Conservation (phyloP, 2,113 vertebrate genomes). For the Rhegmatorhina hoffmannsi region DNA sequence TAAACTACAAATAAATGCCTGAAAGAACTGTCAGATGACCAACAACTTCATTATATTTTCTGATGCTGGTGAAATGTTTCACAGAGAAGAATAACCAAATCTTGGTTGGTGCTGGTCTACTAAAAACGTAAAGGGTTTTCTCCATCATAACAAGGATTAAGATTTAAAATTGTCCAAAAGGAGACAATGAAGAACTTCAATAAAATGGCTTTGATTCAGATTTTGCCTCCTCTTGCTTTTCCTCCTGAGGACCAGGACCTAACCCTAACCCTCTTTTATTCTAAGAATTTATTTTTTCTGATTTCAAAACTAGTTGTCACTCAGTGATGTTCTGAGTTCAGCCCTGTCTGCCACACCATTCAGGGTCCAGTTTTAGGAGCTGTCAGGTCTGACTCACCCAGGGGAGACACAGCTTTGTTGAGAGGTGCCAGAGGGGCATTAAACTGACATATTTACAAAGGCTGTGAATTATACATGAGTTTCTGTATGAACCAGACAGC, state of each 20-base stretch:
- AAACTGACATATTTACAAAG: constrained; percentile 34
- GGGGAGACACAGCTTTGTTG: neutral
- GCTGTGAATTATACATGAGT: constrained; percentile 38
- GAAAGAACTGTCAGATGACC: neutral
- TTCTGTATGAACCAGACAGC: constrained; percentile 9
- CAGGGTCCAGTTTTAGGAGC: neutral
- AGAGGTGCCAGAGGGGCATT: neutral
- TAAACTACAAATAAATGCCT: neutral
- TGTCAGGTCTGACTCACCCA: constrained; percentile 1
- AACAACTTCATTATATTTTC: neutral
- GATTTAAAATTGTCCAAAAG: neutral
- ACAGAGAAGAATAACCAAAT: neutral
- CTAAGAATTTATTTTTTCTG: neutral
- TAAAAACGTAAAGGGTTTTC: neutral
- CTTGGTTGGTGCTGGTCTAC: neutral
- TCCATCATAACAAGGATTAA: neutral
- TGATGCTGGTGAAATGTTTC: neutral
- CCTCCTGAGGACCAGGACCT: too few relatives aligned
- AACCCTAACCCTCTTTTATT: neutral
- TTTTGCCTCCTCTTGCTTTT: too few relatives aligned
- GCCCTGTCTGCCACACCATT: neutral
- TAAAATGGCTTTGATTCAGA: neutral
- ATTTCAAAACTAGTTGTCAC: neutral
- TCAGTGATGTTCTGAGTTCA: neutral
- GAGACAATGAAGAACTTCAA: neutral